Evolutionary conservation across 2,113 vertebrate genomes (phyloP).

Genomic region (Plectropomus leopardus): DNA sequence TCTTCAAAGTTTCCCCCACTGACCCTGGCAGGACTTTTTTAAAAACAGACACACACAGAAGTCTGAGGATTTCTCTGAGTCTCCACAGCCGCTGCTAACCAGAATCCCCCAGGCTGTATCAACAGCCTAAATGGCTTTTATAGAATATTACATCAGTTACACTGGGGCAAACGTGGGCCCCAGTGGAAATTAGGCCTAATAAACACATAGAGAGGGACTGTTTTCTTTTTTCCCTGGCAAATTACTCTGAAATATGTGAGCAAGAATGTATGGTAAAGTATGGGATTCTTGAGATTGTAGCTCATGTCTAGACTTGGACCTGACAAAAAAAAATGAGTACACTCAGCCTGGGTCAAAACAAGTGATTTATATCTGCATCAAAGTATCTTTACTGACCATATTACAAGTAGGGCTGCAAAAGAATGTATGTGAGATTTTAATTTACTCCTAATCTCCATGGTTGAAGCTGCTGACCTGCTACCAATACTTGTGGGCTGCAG

Average conservation of each 20-base stretch:
- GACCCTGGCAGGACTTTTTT: constrained; percentile 64
- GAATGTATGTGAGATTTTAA: constrained; percentile 31
- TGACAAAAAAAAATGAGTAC: constrained; percentile 7
- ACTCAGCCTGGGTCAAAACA: neutral
- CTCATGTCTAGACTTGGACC: constrained; percentile 58
- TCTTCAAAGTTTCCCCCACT: constrained; percentile 73
- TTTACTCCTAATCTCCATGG: constrained; percentile 12
- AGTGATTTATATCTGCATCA: constrained; percentile 19
- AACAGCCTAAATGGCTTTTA: constrained; percentile 61
- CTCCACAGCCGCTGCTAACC: constrained; percentile 49
- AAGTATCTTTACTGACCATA: constrained; percentile 1
- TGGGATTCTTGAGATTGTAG: constrained; percentile 44
- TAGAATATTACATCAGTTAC: constrained; percentile 71
- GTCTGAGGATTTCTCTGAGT: constrained; percentile 56
- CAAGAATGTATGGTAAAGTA: constrained; percentile 41
- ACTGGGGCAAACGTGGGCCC: constrained; percentile 45
- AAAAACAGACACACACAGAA: constrained; percentile 52
- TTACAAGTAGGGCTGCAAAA: constrained; percentile 17
- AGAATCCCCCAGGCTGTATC: constrained; percentile 61
- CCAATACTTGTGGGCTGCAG: constrained; percentile 30
- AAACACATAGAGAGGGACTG: constrained; percentile 57
- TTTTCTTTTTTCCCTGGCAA: constrained; percentile 43
- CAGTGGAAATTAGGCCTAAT: constrained; percentile 61
- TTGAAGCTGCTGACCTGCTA: constrained; percentile 37
- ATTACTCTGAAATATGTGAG: constrained; percentile 35